These are phyloP conservation scores for Trididemnum miniatum DNA, from an alignment of 23 tunicate genomes.

Conservation along the genomic window DNA sequence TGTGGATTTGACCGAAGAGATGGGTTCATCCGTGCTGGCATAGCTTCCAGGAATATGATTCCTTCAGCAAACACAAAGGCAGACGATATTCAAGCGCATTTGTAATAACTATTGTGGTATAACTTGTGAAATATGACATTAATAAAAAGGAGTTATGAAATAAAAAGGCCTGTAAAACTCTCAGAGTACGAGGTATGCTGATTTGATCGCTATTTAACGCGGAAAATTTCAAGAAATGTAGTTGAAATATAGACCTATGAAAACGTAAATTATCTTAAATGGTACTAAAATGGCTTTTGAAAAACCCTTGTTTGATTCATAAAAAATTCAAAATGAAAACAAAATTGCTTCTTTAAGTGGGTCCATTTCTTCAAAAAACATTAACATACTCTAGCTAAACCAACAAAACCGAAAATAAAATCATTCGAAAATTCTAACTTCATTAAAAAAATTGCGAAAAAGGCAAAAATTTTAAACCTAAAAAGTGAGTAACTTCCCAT, in stretches of 20 bases:
- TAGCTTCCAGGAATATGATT: constrained; percentile 2
- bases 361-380: too few species aligned
- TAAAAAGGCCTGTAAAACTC: too few species aligned
- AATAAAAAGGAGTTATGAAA: neutral
- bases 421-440: neutral
- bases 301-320: too few species aligned
- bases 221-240: too few species aligned
- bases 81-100: neutral
- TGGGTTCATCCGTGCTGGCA: neutral
- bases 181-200: too few species aligned
- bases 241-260: neutral
- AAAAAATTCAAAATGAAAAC: too few species aligned
- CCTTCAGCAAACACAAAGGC: neutral
- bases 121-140: neutral
- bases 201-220: too few species aligned
- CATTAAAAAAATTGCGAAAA: neutral
- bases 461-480: neutral
- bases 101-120: too few species aligned
- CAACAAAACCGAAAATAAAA: neutral
- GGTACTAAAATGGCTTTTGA: too few species aligned
- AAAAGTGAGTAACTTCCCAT: neutral
- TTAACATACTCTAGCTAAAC: too few species aligned
- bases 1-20: constrained; percentile 13
- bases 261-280: neutral
- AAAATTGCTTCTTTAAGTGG: too few species aligned